Conservation (phyloP, 2,113 vertebrate species). For the Meleagris gallopavo region DNA sequence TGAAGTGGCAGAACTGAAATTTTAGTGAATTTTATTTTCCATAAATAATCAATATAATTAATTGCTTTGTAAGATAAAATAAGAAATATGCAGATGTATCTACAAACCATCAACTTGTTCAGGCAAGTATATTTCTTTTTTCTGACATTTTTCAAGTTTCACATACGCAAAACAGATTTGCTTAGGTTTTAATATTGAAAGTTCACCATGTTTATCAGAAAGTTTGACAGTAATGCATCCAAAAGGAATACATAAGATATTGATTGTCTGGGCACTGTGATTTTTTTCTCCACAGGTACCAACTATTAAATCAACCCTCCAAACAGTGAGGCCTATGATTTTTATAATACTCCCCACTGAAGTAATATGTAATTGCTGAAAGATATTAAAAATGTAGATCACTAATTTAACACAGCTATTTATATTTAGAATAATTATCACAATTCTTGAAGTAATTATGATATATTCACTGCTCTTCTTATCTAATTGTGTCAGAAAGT, state of each 20-base stretch:
- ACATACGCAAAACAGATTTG: constrained; percentile 28
- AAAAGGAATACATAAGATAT: constrained; percentile 9
- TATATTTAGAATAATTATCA: neutral
- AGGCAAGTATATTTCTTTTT: constrained; percentile 23
- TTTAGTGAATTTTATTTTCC: neutral
- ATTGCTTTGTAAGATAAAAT: neutral
- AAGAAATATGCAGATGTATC: neutral
- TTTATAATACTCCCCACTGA: neutral
- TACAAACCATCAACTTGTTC: constrained; percentile 12
- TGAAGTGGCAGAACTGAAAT: neutral
- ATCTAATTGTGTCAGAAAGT: constrained; percentile 25
- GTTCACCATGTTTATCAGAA: constrained; percentile 7
- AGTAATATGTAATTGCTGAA: neutral
- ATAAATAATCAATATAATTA: neutral
- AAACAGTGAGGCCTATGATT: neutral
- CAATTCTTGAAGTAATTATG: constrained; percentile 18
- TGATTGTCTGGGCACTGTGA: neutral
- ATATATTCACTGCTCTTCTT: constrained; percentile 1
- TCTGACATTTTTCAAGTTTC: constrained; percentile 40
- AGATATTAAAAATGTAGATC: neutral
- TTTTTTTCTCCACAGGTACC: neutral
- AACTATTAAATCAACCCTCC: neutral
- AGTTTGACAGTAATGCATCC: constrained; percentile 26
- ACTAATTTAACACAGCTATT: constrained; percentile 14
- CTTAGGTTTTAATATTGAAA: neutral